These are phyloP conservation scores for Sylvilagus floridanus DNA, from an alignment of 2,797 vertebrate genomes.

Conservation along the genomic window DNA sequence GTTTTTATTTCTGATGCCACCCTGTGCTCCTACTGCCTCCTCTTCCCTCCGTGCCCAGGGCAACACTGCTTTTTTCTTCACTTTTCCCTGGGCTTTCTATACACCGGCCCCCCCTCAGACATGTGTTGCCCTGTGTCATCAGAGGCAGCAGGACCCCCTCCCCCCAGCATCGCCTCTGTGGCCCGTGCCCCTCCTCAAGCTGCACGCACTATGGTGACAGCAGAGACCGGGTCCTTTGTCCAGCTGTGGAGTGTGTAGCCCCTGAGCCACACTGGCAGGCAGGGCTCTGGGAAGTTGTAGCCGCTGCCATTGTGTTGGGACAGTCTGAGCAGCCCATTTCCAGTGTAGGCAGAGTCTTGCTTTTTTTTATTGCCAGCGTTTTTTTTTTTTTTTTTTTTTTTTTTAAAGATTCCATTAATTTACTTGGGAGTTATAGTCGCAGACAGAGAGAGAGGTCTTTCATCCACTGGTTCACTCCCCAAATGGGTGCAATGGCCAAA, in stretches of 20 bases:
- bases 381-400: not conserved
- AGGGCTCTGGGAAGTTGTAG: not conserved
- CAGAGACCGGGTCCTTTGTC: too few species aligned
- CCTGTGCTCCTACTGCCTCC: not conserved
- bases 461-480: too few species aligned
- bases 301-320: not conserved
- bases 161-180: not conserved
- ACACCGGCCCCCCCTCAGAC: not conserved
- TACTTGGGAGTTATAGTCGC: too few species aligned
- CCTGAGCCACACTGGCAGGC: not conserved
- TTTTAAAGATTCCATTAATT: too few species aligned
- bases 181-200: not conserved
- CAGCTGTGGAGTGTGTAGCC: fast-evolving
- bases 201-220: not conserved
- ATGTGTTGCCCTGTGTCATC: not conserved
- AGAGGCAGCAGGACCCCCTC: not conserved
- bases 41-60: not conserved
- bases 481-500: too few species aligned
- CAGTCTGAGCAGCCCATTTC: not conserved
- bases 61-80: fast-evolving
- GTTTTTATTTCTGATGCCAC: not conserved
- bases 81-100: not conserved
- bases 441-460: too few species aligned
- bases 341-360: not conserved
- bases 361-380: too few species aligned